These are phyloP conservation scores for Oasisia sp. DNA, from an alignment of 2,888 invertebrate genomes.

Conservation along the genomic window DNA sequence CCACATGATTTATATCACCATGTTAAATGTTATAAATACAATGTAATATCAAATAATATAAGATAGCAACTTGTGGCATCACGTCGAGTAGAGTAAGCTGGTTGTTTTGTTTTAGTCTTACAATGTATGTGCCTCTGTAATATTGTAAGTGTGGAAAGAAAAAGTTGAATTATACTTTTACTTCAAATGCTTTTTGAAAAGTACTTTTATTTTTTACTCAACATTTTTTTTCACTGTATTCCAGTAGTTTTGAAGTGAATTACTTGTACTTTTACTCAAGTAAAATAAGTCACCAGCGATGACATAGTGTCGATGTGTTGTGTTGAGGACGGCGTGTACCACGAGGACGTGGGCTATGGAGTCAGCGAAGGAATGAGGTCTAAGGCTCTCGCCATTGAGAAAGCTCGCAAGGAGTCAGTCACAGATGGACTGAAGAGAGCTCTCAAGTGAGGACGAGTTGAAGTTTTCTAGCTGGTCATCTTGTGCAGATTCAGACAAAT, in stretches of 20 bases:
- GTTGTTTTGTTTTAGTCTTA: too few species aligned
- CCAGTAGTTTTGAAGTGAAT: too few species aligned
- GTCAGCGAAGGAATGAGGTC: constrained; percentile 66
- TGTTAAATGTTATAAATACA: not conserved
- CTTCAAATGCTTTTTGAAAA: too few species aligned
- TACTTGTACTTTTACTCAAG: too few species aligned
- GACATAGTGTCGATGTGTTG: not conserved
- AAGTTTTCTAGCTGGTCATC: not conserved
- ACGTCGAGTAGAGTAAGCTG: too few species aligned
- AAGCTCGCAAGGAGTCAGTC: constrained; percentile 66
- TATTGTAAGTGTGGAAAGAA: too few species aligned
- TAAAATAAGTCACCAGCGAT: too few species aligned
- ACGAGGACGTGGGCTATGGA: constrained; percentile 67
- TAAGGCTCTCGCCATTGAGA: constrained; percentile 65
- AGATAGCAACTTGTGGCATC: not conserved
- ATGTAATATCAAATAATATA: not conserved
- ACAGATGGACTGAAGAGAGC: constrained; percentile 67
- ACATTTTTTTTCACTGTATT: too few species aligned
- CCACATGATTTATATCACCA: not conserved
- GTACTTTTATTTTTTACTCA: too few species aligned
- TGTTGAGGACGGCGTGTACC: constrained; percentile 64
- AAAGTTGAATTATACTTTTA: too few species aligned
- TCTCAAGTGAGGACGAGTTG: constrained; percentile 55
- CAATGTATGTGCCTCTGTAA: too few species aligned
- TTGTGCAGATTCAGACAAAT: not conserved